Percentiles rank a stretch among this genome's conserved stretches.
Conservation (phyloP, 2,113 vertebrate genomes). For the Trichechus manatus region DNA sequence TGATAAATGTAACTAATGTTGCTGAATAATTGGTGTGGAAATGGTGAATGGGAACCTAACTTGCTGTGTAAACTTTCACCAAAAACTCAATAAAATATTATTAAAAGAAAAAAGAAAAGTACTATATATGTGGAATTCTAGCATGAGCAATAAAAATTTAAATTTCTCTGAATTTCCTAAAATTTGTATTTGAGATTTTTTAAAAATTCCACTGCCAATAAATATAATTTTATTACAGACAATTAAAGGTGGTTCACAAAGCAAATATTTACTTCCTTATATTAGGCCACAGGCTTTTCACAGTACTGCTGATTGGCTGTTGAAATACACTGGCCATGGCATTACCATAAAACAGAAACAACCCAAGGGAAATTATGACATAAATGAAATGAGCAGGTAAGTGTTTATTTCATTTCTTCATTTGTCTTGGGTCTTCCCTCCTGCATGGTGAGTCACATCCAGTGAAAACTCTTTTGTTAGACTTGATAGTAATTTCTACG, state of each 20-base stretch:
- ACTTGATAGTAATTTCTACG: not conserved
- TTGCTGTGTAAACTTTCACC: too few relatives aligned
- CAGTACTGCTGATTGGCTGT: conserved; percentile 38
- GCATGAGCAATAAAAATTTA: not conserved
- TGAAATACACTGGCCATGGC: not conserved
- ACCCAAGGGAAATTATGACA: conserved; percentile 45
- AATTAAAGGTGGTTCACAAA: conserved; percentile 66
- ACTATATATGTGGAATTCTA: conserved; percentile 27
- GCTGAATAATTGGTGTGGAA: too few relatives aligned
- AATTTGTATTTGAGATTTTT: conserved; percentile 53
- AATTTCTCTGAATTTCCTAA: conserved; percentile 47
- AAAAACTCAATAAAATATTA: too few relatives aligned
- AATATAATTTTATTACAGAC: conserved; percentile 74
- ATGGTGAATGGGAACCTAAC: too few relatives aligned
- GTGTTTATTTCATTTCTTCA: conserved; percentile 55
- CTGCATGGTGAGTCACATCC: not conserved
- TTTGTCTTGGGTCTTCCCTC: not conserved
- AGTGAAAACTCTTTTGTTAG: not conserved
- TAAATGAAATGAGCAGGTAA: conserved; percentile 55
- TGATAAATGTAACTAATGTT: too few relatives aligned
- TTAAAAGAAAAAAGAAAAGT: too few relatives aligned
- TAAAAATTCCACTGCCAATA: conserved; percentile 38
- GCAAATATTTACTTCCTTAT: conserved; percentile 77
- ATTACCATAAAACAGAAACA: conserved; percentile 58
- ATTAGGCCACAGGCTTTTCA: conserved; percentile 46